Percentiles rank a stretch among this genome's conserved stretches.
phyloP scores from a whole-genome alignment of 2,113 vertebrate genomes.

The Microtus pennsylvanicus region DNA sequence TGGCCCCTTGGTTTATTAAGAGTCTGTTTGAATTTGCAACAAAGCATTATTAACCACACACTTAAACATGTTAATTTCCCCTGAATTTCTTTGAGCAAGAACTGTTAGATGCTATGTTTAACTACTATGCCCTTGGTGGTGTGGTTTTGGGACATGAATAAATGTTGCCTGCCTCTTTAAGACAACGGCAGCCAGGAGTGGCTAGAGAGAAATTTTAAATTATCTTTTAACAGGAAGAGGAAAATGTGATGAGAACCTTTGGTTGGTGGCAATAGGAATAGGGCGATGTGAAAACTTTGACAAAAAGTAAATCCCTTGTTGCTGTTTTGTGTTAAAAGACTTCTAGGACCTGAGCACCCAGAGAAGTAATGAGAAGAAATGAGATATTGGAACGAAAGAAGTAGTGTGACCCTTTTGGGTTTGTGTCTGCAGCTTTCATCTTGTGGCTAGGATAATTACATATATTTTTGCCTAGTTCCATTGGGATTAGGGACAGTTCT shows the following conservation, averaged over 20 bases:
- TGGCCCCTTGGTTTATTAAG: background rate
- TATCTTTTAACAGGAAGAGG: conserved; percentile 44
- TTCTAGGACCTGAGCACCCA: background rate
- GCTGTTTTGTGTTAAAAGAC: conserved; percentile 57
- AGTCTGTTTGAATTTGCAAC: conserved; percentile 21
- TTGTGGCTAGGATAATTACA: conserved; percentile 47
- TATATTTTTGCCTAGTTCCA: conserved; percentile 55
- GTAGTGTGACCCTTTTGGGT: background rate
- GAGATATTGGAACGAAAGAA: conserved; percentile 48
- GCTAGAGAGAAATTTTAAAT: conserved; percentile 58
- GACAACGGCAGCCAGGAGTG: background rate
- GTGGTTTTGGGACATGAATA: background rate
- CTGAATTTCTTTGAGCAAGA: conserved; percentile 36
- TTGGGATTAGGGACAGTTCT: conserved; percentile 59
- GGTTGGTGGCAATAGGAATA: conserved; percentile 45
- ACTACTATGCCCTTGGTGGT: background rate
- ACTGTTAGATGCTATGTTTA: conserved; percentile 17
- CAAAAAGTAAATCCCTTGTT: conserved; percentile 57
- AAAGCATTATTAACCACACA: background rate
- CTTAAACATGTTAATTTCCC: conserved; percentile 9
- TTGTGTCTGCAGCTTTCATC: conserved; percentile 55
- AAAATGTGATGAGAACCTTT: conserved; percentile 50
- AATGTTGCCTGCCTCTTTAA: conserved; percentile 28
- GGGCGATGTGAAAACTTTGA: conserved; percentile 29
- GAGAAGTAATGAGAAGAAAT: conserved; percentile 40